A percentile compares a stretch with the other conserved stretches of the same genome.
phyloP scores from a whole-genome alignment of 2,113 vertebrate species.

The Malurus cyaneus region DNA sequence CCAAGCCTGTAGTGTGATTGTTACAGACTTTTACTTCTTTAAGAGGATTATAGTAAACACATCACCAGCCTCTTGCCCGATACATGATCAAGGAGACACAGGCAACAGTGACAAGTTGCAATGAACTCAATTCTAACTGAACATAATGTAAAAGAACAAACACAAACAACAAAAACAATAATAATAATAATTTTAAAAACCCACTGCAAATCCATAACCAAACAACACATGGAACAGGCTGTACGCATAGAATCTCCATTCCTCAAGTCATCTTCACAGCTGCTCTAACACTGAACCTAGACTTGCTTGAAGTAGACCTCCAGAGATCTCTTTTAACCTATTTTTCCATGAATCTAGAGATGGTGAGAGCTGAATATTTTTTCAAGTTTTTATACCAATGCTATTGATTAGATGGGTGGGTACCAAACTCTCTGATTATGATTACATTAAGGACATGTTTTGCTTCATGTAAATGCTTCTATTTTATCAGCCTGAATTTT shows the following conservation, averaged over 20 bases:
- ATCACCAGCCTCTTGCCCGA: not conserved
- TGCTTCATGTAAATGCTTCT: not conserved
- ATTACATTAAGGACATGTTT: not conserved
- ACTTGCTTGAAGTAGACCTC: not conserved
- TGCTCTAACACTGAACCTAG: not conserved
- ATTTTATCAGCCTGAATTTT: not conserved
- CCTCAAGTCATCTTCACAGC: not conserved
- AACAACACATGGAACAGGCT: not conserved
- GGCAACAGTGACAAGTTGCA: not conserved
- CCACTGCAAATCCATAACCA: accelerated
- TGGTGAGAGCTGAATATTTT: not conserved
- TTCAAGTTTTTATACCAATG: not conserved
- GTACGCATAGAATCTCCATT: not conserved
- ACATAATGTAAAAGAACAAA: not conserved
- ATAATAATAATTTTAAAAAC: not conserved
- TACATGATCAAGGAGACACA: not conserved
- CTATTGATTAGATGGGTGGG: not conserved
- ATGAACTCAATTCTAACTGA: not conserved
- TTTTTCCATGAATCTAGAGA: not conserved
- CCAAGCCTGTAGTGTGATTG: not conserved
- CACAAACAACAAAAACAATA: not conserved
- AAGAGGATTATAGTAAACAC: not conserved
- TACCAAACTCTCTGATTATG: not conserved
- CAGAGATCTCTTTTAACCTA: not conserved
- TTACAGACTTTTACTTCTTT: not conserved